Percentiles rank a stretch among this genome's conserved stretches.
Evolutionary conservation across 2,797 vertebrate genomes (phyloP).

Genomic region (Otus scops): DNA sequence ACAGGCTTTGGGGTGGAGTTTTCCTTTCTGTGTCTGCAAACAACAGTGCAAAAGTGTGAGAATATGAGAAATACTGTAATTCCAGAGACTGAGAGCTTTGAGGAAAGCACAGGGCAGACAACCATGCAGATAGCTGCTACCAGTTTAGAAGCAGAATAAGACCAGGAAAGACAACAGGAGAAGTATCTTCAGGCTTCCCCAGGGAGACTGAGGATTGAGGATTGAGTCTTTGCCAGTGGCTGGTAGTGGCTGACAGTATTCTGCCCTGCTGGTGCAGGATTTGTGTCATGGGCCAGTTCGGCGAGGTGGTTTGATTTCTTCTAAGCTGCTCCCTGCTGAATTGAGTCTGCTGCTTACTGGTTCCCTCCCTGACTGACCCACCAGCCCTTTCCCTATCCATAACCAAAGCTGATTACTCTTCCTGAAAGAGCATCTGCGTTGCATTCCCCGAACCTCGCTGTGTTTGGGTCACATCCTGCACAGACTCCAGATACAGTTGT

Average conservation of each 20-base stretch:
- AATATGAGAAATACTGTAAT: neutral
- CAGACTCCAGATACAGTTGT: rapidly evolving
- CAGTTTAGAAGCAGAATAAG: neutral
- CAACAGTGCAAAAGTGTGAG: neutral
- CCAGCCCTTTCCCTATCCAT: neutral
- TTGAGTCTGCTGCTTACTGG: neutral
- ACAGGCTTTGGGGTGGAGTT: neutral
- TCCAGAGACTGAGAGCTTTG: neutral
- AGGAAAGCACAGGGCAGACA: neutral
- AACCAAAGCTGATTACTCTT: neutral
- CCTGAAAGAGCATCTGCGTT: neutral
- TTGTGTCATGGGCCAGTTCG: rapidly evolving
- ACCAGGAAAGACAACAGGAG: neutral
- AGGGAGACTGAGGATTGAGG: neutral
- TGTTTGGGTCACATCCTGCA: neutral
- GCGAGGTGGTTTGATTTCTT: neutral
- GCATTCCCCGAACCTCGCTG: rapidly evolving
- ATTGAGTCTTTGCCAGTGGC: neutral
- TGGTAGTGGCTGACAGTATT: neutral
- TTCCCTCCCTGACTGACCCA: neutral
- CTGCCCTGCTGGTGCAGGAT: neutral
- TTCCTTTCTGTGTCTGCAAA: neutral
- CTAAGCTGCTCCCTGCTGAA: neutral
- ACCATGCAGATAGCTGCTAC: neutral
- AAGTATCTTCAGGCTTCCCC: neutral